phyloP scores from a whole-genome alignment of 2,113 vertebrate species.

The Psilopsiagon aurifrons region DNA sequence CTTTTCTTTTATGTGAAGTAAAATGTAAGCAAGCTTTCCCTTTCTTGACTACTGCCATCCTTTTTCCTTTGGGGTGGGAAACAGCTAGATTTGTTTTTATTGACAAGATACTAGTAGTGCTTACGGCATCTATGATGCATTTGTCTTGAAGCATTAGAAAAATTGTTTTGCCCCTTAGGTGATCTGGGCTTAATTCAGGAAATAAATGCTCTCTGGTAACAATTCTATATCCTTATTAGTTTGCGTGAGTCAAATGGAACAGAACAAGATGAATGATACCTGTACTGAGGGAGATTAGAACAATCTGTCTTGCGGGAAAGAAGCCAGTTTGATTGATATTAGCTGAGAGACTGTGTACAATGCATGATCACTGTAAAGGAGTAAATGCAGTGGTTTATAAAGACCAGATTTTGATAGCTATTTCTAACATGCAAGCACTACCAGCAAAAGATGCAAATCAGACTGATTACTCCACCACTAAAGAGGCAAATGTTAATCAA shows the following conservation, averaged over 20 bases:
- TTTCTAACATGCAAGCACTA: background rate
- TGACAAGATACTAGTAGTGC: slow-evolving; percentile 9
- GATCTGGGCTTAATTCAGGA: slow-evolving; percentile 54
- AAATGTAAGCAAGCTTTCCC: background rate
- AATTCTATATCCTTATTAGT: slow-evolving; percentile 60
- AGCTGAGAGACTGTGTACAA: background rate
- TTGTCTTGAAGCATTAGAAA: slow-evolving; percentile 54
- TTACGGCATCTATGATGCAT: slow-evolving; percentile 36
- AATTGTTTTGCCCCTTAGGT: slow-evolving; percentile 54
- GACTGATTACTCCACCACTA: background rate
- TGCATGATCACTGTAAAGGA: background rate
- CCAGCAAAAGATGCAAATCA: background rate
- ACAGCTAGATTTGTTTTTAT: slow-evolving; percentile 32
- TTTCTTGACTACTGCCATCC: background rate
- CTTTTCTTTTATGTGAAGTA: background rate
- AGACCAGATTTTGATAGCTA: background rate
- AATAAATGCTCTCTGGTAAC: slow-evolving; percentile 60
- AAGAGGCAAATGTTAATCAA: background rate
- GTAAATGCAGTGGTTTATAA: background rate
- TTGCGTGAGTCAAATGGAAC: slow-evolving; percentile 21
- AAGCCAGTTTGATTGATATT: background rate
- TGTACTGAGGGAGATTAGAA: slow-evolving; percentile 47
- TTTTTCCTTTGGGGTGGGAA: background rate
- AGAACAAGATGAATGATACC: slow-evolving; percentile 42
- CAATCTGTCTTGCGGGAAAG: slow-evolving; percentile 16